A percentile compares a stretch with the other conserved stretches of the same genome.
Conservation (phyloP, 1,140 invertebrate species). For the Caenorhabditis remanei region DNA sequence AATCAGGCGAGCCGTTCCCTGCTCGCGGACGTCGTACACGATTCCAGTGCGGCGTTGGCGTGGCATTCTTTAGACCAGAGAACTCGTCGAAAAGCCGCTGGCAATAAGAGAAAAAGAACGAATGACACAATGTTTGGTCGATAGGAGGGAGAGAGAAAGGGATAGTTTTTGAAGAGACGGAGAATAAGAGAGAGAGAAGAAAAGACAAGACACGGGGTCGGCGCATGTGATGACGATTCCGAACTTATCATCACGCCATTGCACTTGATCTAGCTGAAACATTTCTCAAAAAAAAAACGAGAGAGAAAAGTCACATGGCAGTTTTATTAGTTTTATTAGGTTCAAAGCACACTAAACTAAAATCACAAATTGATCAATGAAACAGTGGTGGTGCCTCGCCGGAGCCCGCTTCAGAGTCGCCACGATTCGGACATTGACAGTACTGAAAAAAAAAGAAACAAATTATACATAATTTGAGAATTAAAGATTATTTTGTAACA, state of each 20-base stretch:
- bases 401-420: background rate
- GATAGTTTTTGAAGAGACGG: constrained; percentile 21
- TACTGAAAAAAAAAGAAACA: constrained; percentile 45
- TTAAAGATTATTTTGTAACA: background rate
- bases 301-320: constrained; percentile 27
- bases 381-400: background rate
- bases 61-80: constrained; percentile 45
- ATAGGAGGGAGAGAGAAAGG: background rate
- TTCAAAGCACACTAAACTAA: constrained; percentile 14
- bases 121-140: constrained; percentile 51
- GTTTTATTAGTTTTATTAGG: constrained; percentile 42
- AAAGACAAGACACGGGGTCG: constrained; percentile 36
- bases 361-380: constrained; percentile 19
- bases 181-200: constrained; percentile 12
- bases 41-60: constrained; percentile 44
- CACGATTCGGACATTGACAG: constrained; percentile 24
- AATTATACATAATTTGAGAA: background rate
- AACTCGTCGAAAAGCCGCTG: background rate
- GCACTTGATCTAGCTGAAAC: constrained; percentile 48
- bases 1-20: constrained; percentile 50
- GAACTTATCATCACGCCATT: constrained; percentile 45
- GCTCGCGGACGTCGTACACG: constrained; percentile 37
- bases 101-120: background rate
- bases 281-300: background rate
- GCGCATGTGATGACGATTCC: constrained; percentile 35